These are phyloP conservation scores for Rhegmatorhina hoffmannsi DNA, from an alignment of 2,113 vertebrate genomes.

Conservation along the genomic window DNA sequence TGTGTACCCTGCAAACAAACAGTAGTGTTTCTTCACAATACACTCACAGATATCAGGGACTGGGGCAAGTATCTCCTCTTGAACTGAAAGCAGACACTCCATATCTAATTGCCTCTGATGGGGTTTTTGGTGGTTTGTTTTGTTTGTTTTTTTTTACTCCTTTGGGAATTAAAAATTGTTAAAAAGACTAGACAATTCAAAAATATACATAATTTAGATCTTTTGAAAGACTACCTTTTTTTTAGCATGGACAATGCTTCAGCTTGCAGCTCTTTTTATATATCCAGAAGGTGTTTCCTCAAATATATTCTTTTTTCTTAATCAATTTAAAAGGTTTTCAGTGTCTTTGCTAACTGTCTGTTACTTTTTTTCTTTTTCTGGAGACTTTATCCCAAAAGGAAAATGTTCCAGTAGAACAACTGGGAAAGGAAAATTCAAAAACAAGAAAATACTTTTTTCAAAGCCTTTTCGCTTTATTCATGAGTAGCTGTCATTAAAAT, in stretches of 20 bases:
- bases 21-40: background rate
- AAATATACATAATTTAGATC: background rate
- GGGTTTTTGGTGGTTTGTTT: background rate
- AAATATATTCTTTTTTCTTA: conserved; percentile 31
- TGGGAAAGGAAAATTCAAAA: background rate
- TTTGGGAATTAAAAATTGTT: conserved; percentile 1
- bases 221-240: conserved; percentile 17
- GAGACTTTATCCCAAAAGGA: background rate
- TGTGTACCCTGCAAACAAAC: background rate
- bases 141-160: background rate
- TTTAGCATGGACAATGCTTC: background rate
- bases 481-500: background rate
- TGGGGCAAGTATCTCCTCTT: background rate
- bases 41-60: background rate
- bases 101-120: background rate
- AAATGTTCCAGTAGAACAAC: background rate
- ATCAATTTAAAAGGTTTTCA: conserved; percentile 58
- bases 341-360: background rate
- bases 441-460: background rate
- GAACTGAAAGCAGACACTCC: background rate
- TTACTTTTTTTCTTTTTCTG: background rate
- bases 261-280: background rate
- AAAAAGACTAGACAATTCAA: conserved; percentile 11
- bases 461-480: background rate
- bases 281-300: background rate